Evolutionary conservation across 2,113 vertebrate genomes (phyloP).

Genomic region (Gasterosteus nipponicus): DNA sequence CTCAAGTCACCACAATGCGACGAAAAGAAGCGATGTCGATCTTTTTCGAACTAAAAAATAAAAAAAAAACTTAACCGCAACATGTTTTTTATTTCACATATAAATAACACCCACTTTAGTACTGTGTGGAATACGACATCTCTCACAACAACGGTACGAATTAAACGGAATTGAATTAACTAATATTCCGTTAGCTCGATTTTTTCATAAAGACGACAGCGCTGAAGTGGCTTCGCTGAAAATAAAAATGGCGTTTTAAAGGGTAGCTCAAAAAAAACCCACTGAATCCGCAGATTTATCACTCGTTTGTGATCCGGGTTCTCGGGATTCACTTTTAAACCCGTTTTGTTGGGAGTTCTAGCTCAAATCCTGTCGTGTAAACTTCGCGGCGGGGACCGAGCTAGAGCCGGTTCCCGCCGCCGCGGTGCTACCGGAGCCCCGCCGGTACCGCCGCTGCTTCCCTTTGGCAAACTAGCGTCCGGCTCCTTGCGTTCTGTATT

Average conservation of each 20-base stretch:
- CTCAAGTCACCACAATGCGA: neutral
- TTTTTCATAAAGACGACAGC: neutral
- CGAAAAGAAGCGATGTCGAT: neutral
- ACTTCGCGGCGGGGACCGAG: conserved; percentile 15
- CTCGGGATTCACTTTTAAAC: no score
- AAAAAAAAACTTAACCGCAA: conserved; percentile 9
- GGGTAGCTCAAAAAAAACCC: neutral
- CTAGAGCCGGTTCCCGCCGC: conserved; percentile 5
- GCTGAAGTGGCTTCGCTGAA: neutral
- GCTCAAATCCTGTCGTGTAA: conserved; percentile 3
- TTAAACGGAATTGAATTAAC: neutral
- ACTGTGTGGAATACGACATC: neutral
- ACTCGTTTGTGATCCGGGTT: rapidly evolving
- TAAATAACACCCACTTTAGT: neutral
- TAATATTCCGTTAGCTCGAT: neutral
- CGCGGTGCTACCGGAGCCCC: neutral
- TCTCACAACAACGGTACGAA: neutral
- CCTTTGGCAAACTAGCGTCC: conserved; percentile 30
- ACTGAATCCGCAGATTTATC: rapidly evolving
- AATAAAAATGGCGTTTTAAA: neutral
- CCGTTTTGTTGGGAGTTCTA: neutral
- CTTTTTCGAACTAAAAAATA: neutral
- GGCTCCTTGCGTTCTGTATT: conserved; percentile 57
- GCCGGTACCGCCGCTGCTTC: neutral
- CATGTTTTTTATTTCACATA: conserved; percentile 27